Evolutionary conservation across 64 coral and sea anemone genomes (phyloP).

Genomic region (Anthopleura sola): DNA sequence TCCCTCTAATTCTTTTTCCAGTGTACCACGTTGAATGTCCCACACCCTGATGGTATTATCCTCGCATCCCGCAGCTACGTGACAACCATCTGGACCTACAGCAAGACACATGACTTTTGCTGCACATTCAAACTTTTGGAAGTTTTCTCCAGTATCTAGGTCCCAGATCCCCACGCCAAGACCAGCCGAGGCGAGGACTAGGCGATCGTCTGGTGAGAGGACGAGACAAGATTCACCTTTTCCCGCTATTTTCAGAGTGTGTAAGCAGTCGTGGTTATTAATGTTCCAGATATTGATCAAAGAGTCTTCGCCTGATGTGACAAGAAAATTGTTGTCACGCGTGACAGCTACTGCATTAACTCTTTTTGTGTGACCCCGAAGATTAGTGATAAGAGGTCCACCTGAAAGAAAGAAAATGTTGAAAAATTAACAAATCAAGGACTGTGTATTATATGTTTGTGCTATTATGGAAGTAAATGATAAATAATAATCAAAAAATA

Average conservation of each 20-base stretch:
- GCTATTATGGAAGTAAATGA: too few relatives aligned
- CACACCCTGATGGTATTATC: conserved; percentile 50
- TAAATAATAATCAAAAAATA: too few relatives aligned
- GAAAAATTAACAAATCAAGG: too few relatives aligned
- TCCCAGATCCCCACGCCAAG: conserved; percentile 60
- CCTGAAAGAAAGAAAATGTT: not conserved
- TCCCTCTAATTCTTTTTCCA: conserved; percentile 25
- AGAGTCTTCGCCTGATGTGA: conserved; percentile 74
- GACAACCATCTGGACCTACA: conserved; percentile 26
- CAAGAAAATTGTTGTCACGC: conserved; percentile 69
- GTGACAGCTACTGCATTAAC: conserved; percentile 63
- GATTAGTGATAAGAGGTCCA: conserved; percentile 78
- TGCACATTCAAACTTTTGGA: conserved; percentile 37
- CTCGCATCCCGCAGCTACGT: conserved; percentile 45
- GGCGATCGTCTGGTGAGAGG: conserved; percentile 56
- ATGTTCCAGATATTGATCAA: conserved; percentile 82
- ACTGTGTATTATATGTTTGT: too few relatives aligned
- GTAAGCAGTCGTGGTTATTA: conserved; percentile 69
- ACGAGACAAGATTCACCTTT: conserved; percentile 47
- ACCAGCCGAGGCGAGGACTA: conserved; percentile 43
- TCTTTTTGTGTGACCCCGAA: conserved; percentile 72
- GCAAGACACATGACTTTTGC: conserved; percentile 54
- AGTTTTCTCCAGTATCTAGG: conserved; percentile 77
- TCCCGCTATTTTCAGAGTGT: conserved; percentile 63
- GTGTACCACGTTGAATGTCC: conserved; percentile 11